Base-by-base conservation (phyloP, 2,113 vertebrate genomes). In the Machaerirhynchus nigripectus region DNA sequence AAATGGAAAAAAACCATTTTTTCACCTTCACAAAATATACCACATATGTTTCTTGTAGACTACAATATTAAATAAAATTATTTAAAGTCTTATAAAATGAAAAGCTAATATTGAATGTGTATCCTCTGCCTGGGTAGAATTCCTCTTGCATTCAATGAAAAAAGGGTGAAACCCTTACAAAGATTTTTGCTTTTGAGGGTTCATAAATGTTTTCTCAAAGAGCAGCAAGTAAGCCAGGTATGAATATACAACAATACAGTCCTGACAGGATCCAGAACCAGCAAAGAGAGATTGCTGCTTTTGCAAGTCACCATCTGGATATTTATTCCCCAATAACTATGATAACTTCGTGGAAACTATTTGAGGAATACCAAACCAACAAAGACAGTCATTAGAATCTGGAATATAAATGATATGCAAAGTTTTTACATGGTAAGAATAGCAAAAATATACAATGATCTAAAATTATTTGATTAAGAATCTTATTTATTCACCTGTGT, bases 401-500 rank as follows among this genome's bases (percentile, higher is more conserved):
- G 40, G 31, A 84, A 76, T 69, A 40, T 40, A 67, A 69, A 60
- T 39, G 6, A 63, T 47, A 69, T 11, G 39, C 40, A 61, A 44
- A 64, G 49, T 44, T 33, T 84, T 35, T 33, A 75, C 15, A 53
- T 53, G 31, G 24, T 56, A 57, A 80, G 3, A 65, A 10, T 63
- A 76, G 73, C 39, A 86, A 83, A 97, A 96, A 95, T 52, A 65
- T 68, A 47, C 15, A 74, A 61, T 27, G 5, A 79, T 56, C 52
- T 71, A 63, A 60, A 60, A 52, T 64, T 79, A 90, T 64, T 78
- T 82, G 2, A 85, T 88, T 81, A 92, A 96, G 39, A 91, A n/a
- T 69, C 37, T 40, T 75, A 80, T 40, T 89, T 85, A 84, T 79
- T 95, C 42, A 98, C 97, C 97, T 98, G 93, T 88, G 67, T 31